These are phyloP conservation scores for Dynastes grantii DNA, from an alignment of 2,888 invertebrate genomes.

Conservation along the genomic window DNA sequence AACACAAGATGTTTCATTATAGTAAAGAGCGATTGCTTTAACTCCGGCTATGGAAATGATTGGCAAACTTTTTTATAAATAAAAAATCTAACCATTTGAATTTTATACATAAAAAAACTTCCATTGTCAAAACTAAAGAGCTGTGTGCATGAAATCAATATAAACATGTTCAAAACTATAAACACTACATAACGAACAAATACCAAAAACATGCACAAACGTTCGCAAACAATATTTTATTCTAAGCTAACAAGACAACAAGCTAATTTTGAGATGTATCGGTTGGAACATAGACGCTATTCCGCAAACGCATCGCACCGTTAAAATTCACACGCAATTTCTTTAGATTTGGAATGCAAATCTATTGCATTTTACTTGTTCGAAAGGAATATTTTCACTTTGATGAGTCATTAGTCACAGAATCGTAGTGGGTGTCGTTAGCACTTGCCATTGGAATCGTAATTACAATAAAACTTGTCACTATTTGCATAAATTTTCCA, in stretches of 20 bases:
- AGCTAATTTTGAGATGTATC: conserved; percentile 33
- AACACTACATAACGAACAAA: conserved; percentile 30
- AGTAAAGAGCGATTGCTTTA: neutral
- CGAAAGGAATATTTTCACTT: too few species aligned
- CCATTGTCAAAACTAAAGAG: conserved; percentile 4
- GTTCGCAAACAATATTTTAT: conserved; percentile 5
- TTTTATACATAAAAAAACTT: neutral
- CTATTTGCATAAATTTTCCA: too few species aligned
- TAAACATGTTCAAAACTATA: neutral
- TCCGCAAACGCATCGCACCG: conserved; percentile 21
- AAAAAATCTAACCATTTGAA: neutral
- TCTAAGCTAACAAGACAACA: conserved; percentile 28
- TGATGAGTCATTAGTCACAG: too few species aligned
- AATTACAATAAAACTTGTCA: too few species aligned
- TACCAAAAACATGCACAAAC: conserved; percentile 26
- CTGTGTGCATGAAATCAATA: neutral
- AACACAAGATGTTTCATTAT: neutral
- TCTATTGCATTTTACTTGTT: too few species aligned
- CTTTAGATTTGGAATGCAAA: neutral
- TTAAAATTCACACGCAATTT: neutral
- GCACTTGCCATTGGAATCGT: too few species aligned
- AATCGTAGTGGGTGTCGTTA: too few species aligned
- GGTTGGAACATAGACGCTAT: conserved; percentile 6
- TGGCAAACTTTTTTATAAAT: neutral
- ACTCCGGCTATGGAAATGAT: conserved; percentile 16